Base-by-base conservation (phyloP, 2,797 vertebrate genomes). In the Pitangus sulphuratus region DNA sequence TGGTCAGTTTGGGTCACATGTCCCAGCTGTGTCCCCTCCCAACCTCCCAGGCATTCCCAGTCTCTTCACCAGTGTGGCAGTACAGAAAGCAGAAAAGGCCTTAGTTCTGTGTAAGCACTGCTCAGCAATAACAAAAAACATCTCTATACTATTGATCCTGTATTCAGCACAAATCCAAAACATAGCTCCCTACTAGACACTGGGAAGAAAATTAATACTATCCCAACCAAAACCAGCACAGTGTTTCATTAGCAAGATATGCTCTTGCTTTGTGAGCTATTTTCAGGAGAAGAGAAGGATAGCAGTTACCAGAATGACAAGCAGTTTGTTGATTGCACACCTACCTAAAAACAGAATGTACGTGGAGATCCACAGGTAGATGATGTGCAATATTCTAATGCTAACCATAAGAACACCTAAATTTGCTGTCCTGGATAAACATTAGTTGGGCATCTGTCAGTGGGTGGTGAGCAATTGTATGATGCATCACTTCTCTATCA, bases 1-100 rank as follows among this genome's bases (percentile, higher is more conserved):
- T 42, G 70, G 0, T 3, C 21, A 75, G 0, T 3, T 54, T 4
- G 39, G 3, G 15, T 14, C 2, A 2, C 0, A 54, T 75, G 54
- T 24, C 31, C 33, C 10, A 26, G 14, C 17, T 75, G 53, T 12
- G 53, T 45, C 33, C 33, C 4, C 33, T 53, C 45, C 40, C 53
- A 64, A 2, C 25, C 17, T 28, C 58, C 26, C 26, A 30, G 16
- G 31, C 21, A 24, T 5, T 7, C 7, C 30, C 30, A 66, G 0
- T 16, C 33, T 37, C 39, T 53, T 60, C 9, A 8, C 30, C 40
- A 22, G 16, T 3, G 5, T 53, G 12, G 30, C 20, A 31, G 6
- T 31, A 53, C 1, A 1, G 1, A 60, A 60, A 53, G 30, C 33
- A 88, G 47, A 53, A 88, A 28, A 47, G 33, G 12, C 53, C 17